Evolutionary conservation across 2,113 vertebrate species (phyloP), one percentile per base, ranked within the genome.

Genomic region (Barbus barbus): DNA sequence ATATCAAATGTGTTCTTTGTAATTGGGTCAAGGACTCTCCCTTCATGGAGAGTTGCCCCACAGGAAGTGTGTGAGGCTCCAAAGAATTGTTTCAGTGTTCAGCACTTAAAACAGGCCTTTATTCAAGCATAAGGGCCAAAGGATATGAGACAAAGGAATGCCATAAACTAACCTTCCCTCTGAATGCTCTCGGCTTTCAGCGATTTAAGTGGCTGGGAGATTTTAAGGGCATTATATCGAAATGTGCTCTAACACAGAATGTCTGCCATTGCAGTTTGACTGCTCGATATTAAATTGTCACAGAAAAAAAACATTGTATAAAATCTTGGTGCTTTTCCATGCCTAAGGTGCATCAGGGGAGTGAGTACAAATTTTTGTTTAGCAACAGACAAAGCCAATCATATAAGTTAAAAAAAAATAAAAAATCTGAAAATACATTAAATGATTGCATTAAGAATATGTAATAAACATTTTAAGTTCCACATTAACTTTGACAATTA

Each of bases 211-310:
- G 67, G 41, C 63, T 61, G 78, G 28, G 72, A 65, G 74, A 82
- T 65, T 81, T 73, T 56, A 84, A 87, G 36, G 76, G n/a, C 72
- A 82, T 46, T 76, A 44, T 51, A 75, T 74, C 48, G 76, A 80
- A 76, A 73, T 72, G 74, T 63, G 46, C 14, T 63, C 74, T 33
- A 58, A 67, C 48, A 48, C 14, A 81, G 65, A 81, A 71, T 69
- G 14, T 65, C 1, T 67, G 69, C 56, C 33, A 36, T 56, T 71
- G 53, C 67, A 1, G 2, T 41, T 26, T 58, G 28, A 78, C 75
- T 38, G 28, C 22, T 48, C 53, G 36, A 9, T 20, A n/a, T 63
- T n/a, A 75, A 60, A 83, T 36, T 36, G 61, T 63, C 26, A 16
- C 26, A 82, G 58, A 82, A 56, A 83, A n/a, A 46, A 56, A 56